These are phyloP conservation scores for Sebastes diploproa DNA, from an alignment of 2,797 vertebrate species.

Conservation along the genomic window DNA sequence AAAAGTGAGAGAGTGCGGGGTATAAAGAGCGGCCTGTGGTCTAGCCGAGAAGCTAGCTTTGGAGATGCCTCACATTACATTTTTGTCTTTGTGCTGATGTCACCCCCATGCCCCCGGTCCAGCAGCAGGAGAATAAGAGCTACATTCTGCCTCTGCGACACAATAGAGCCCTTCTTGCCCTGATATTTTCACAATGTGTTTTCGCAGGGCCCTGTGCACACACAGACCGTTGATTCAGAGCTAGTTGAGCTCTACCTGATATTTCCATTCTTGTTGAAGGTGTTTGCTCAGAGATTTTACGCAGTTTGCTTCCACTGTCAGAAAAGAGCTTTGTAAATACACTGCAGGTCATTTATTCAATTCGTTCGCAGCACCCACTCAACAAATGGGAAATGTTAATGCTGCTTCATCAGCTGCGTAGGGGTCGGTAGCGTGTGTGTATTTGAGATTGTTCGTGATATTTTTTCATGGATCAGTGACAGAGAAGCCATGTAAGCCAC, in stretches of 20 bases:
- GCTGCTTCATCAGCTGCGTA: not conserved
- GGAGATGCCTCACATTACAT: slow-evolving; percentile 78
- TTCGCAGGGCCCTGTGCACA: slow-evolving; percentile 53
- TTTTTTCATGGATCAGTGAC: slow-evolving; percentile 2
- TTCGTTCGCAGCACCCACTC: not conserved
- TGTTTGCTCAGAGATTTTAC: slow-evolving; percentile 51
- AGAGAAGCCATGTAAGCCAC: not conserved
- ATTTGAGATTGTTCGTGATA: not conserved
- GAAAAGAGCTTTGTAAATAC: slow-evolving; percentile 14
- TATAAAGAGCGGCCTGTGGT: slow-evolving; percentile 72
- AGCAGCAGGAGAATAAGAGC: slow-evolving; percentile 76
- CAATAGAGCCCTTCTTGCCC: slow-evolving; percentile 78
- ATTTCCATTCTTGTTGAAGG: slow-evolving; percentile 40
- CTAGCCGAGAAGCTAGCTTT: slow-evolving; percentile 68
- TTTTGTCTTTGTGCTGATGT: slow-evolving; percentile 82
- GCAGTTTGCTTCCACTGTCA: slow-evolving; percentile 18
- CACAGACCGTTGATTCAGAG: slow-evolving; percentile 46
- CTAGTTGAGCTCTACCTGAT: slow-evolving; percentile 34
- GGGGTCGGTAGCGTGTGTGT: not conserved
- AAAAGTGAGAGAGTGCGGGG: slow-evolving; percentile 61
- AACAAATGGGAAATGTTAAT: not conserved
- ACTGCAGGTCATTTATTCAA: slow-evolving; percentile 16
- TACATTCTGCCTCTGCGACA: slow-evolving; percentile 71
- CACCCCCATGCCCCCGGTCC: slow-evolving; percentile 68
- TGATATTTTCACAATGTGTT: slow-evolving; percentile 78